phyloP scores from a whole-genome alignment of 2,797 vertebrate genomes.

The Salarias fasciatus region DNA sequence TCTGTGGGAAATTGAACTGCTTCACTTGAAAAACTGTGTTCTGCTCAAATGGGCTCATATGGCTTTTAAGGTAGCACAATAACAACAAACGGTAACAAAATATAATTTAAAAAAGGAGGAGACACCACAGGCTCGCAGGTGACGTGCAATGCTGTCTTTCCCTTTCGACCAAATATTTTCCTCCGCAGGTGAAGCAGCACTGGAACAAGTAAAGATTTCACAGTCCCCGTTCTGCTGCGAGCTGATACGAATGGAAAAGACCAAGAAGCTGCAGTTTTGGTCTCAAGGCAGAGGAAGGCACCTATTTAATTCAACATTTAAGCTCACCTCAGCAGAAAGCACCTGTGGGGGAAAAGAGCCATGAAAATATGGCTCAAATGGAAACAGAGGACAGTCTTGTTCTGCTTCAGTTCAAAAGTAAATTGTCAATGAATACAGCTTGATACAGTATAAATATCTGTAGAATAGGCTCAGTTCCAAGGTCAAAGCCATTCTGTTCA shows the following conservation, averaged over 20 bases:
- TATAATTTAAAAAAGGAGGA: too few relatives aligned
- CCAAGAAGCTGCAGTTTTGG: constrained; percentile 21
- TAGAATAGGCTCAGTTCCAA: constrained; percentile 30
- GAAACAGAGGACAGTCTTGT: constrained; percentile 1
- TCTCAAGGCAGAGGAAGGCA: constrained; percentile 17
- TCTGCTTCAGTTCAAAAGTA: not conserved
- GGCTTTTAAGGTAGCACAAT: too few relatives aligned
- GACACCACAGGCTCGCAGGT: too few relatives aligned
- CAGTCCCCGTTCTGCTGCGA: constrained; percentile 47
- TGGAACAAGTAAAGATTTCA: constrained; percentile 44
- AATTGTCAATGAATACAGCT: not conserved
- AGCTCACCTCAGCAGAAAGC: constrained; percentile 15
- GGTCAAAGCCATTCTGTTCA: constrained; percentile 23
- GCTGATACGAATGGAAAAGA: constrained; percentile 54
- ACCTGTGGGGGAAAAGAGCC: constrained; percentile 2
- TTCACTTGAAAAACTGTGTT: too few relatives aligned
- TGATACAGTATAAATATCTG: constrained; percentile 8
- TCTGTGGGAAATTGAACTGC: too few relatives aligned
- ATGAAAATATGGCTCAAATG: constrained; percentile 14
- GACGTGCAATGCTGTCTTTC: too few relatives aligned
- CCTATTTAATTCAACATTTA: constrained; percentile 28
- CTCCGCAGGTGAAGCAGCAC: too few relatives aligned
- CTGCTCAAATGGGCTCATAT: too few relatives aligned
- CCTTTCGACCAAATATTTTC: too few relatives aligned
- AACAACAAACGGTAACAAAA: too few relatives aligned